Percentiles rank a stretch among this genome's conserved stretches.
Evolutionary conservation across 2,113 vertebrate species (phyloP).

Genomic region (Prinia subflava): DNA sequence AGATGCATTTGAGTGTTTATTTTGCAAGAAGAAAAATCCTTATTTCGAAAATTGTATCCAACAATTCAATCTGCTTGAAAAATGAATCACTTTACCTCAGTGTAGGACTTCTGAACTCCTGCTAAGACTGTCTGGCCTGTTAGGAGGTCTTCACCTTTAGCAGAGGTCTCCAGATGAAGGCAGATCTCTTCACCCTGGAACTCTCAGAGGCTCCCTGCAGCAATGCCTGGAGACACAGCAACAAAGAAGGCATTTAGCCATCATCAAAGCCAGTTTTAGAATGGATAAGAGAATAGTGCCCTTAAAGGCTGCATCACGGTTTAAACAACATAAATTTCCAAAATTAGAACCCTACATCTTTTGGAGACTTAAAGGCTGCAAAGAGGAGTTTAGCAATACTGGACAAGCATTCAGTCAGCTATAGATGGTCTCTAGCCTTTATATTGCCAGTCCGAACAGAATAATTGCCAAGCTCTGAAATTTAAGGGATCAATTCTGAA

Average conservation of each 20-base stretch:
- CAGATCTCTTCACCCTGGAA: background rate
- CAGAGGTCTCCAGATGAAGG: background rate
- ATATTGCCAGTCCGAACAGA: background rate
- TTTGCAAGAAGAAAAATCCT: background rate
- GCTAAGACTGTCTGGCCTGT: background rate
- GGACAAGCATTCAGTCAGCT: background rate
- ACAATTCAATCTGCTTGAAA: background rate
- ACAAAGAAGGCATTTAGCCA: background rate
- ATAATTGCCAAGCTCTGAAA: background rate
- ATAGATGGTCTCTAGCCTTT: background rate
- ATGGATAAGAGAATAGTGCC: background rate
- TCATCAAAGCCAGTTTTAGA: background rate
- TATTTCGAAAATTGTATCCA: background rate
- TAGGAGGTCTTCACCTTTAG: background rate
- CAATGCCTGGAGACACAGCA: slow-evolving; percentile 20
- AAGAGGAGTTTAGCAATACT: background rate
- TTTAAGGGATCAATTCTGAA: background rate
- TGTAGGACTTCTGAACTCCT: background rate
- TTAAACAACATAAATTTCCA: background rate
- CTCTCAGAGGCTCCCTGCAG: background rate
- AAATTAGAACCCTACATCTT: background rate
- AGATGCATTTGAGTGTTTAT: background rate
- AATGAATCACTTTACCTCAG: background rate
- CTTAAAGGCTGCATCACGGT: background rate
- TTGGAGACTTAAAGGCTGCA: background rate